A percentile compares a stretch with the other conserved stretches of the same genome.
These are phyloP conservation scores for Anoplopoma fimbria DNA, from an alignment of 2,113 vertebrate species.

Conservation along the genomic window DNA sequence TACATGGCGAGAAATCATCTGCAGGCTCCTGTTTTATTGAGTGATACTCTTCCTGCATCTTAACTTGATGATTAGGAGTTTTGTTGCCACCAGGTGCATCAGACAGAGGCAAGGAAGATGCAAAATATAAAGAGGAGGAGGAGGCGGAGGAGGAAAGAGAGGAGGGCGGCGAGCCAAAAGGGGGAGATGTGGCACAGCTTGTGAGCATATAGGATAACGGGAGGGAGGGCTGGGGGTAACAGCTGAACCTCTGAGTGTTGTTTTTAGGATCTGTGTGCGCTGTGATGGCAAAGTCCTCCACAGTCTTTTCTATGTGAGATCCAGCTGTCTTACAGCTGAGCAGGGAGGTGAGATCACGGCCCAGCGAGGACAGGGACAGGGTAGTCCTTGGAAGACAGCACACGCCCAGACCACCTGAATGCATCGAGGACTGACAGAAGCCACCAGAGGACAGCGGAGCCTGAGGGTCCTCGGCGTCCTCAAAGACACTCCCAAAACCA, in stretches of 20 bases:
- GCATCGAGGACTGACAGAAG: conserved; percentile 83
- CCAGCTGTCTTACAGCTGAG: conserved; percentile 87
- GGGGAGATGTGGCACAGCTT: conserved; percentile 62
- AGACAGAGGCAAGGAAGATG: conserved; percentile 54
- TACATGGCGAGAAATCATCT: conserved; percentile 86
- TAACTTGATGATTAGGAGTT: conserved; percentile 71
- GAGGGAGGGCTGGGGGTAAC: conserved; percentile 66
- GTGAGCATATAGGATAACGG: conserved; percentile 53
- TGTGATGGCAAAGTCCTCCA: conserved; percentile 80
- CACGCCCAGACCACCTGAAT: conserved; percentile 83
- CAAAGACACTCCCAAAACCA: conserved; percentile 71
- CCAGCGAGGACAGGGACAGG: conserved; percentile 84
- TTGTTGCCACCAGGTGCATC: conserved; percentile 41
- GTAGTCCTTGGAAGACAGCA: conserved; percentile 77
- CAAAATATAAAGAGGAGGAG: conserved; percentile 68
- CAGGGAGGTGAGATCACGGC: conserved; percentile 86
- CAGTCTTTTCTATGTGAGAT: conserved; percentile 84
- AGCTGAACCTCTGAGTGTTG: conserved; percentile 76
- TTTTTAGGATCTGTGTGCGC: conserved; percentile 80
- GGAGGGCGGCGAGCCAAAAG: conserved; percentile 75
- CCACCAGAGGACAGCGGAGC: conserved; percentile 79
- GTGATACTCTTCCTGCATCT: conserved; percentile 71
- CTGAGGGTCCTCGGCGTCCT: conserved; percentile 69
- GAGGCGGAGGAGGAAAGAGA: conserved; percentile 80
- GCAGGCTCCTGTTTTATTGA: conserved; percentile 90